Percentiles rank a stretch among this genome's conserved stretches.
phyloP scores from a whole-genome alignment of 2,113 vertebrate genomes.

The Noturus placidus region DNA sequence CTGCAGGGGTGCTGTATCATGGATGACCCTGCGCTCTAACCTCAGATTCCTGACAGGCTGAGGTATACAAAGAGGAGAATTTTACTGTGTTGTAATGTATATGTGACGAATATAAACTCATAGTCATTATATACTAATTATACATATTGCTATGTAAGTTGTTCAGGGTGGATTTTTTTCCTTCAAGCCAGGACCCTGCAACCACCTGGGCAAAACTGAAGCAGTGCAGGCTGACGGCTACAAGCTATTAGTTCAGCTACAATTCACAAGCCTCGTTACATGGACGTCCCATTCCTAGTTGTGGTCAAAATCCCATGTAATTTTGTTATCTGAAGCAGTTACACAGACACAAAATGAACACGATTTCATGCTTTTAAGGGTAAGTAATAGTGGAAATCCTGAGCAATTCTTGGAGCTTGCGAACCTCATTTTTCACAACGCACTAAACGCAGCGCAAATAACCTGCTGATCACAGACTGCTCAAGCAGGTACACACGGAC shows the following conservation, averaged over 20 bases:
- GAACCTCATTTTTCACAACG: not conserved
- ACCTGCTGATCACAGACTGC: not conserved
- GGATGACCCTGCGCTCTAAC: too few relatives aligned
- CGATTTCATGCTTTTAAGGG: slow-evolving; percentile 14
- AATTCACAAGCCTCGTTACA: not conserved
- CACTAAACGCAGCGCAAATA: not conserved
- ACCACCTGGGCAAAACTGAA: not conserved
- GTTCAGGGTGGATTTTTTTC: not conserved
- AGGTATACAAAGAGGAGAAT: too few relatives aligned
- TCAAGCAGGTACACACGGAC: not conserved
- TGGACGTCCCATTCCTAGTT: not conserved
- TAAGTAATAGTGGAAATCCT: not conserved
- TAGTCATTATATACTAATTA: not conserved
- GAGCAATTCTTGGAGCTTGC: not conserved
- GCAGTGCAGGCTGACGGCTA: not conserved
- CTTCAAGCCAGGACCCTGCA: not conserved
- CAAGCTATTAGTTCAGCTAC: not conserved
- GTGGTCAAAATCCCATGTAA: not conserved
- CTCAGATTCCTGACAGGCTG: too few relatives aligned
- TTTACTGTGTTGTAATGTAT: too few relatives aligned
- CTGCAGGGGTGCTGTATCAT: too few relatives aligned
- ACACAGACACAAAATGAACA: not conserved
- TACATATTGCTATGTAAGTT: not conserved
- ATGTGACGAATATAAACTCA: too few relatives aligned
- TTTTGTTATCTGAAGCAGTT: slow-evolving; percentile 8